A percentile compares a stretch with the other conserved stretches of the same genome.
Conservation (phyloP, 2,797 vertebrate species). For the Chaetophractus vellerosus region DNA sequence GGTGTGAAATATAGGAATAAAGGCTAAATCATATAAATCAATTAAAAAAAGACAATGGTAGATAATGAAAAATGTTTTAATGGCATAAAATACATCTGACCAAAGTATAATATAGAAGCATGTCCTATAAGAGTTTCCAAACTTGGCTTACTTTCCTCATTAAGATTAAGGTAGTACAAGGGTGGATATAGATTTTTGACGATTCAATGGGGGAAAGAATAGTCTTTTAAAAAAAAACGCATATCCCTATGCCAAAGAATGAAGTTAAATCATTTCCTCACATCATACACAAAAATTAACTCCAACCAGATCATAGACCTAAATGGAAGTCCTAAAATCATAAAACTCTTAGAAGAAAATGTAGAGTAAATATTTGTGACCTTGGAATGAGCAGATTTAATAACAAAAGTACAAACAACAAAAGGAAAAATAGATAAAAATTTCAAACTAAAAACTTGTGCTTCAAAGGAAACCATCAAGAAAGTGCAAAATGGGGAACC, state of each 20-base stretch:
- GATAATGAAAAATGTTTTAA: slow-evolving; percentile 28
- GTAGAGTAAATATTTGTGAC: not conserved
- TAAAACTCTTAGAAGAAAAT: not conserved
- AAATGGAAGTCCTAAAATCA: slow-evolving; percentile 21
- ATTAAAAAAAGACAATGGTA: not conserved
- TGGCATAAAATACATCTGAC: slow-evolving; percentile 8
- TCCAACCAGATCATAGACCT: not conserved
- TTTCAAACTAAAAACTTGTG: not conserved
- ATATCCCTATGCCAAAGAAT: slow-evolving; percentile 29
- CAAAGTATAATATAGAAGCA: not conserved
- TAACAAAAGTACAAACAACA: not conserved
- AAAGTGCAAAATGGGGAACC: too few relatives aligned
- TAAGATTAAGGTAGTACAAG: not conserved
- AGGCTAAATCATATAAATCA: not conserved
- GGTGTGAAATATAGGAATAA: slow-evolving; percentile 3
- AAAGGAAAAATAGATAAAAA: slow-evolving; percentile 1
- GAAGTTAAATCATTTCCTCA: not conserved
- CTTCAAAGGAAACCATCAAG: slow-evolving; percentile 15
- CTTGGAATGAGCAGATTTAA: not conserved
- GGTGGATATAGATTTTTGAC: not conserved
- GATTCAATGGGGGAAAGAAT: slow-evolving; percentile 6
- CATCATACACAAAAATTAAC: slow-evolving; percentile 5
- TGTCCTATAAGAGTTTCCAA: not conserved
- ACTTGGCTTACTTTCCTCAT: not conserved
- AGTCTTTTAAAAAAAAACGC: slow-evolving; percentile 11